A percentile compares a stretch with the other conserved stretches of the same genome.
These are phyloP conservation scores for Epirrhoe tristata DNA, from an alignment of 2,888 invertebrate species.

Conservation along the genomic window DNA sequence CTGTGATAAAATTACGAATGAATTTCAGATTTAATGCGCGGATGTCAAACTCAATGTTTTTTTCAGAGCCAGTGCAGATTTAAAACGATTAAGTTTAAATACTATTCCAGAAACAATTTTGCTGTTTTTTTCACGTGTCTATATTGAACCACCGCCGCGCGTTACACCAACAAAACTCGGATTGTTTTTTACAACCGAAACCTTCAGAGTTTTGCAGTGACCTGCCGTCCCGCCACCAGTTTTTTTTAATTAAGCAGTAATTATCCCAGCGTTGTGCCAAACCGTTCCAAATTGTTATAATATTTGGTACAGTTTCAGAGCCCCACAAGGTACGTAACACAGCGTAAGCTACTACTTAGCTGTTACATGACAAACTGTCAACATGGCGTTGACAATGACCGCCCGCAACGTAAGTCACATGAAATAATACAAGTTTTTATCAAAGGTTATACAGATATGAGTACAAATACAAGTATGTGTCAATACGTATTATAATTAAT, in stretches of 20 bases:
- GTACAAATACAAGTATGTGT: too few relatives aligned
- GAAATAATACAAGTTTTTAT: too few relatives aligned
- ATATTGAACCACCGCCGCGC: slow-evolving; percentile 60
- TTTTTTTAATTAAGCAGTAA: slow-evolving; percentile 62
- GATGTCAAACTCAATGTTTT: too few relatives aligned
- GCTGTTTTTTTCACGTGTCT: background rate
- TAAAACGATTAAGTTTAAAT: too few relatives aligned
- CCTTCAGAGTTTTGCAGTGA: slow-evolving; percentile 42
- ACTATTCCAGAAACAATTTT: too few relatives aligned
- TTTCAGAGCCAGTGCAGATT: too few relatives aligned
- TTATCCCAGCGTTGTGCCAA: slow-evolving; percentile 70
- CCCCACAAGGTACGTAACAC: slow-evolving; percentile 82
- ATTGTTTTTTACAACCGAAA: slow-evolving; percentile 41
- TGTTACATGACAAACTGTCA: slow-evolving; percentile 57
- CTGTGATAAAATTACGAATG: too few relatives aligned
- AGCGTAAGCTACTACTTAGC: slow-evolving; percentile 80
- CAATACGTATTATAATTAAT: too few relatives aligned
- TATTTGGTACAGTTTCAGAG: slow-evolving; percentile 63
- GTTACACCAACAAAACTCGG: slow-evolving; percentile 57
- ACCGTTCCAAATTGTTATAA: slow-evolving; percentile 57
- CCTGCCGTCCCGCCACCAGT: slow-evolving; percentile 77
- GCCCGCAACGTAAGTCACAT: slow-evolving; percentile 31
- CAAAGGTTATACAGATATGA: too few relatives aligned
- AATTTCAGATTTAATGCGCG: too few relatives aligned
- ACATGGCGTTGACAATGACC: slow-evolving; percentile 29